phyloP scores from a whole-genome alignment of 2,797 vertebrate species.

The Trachurus trachurus region DNA sequence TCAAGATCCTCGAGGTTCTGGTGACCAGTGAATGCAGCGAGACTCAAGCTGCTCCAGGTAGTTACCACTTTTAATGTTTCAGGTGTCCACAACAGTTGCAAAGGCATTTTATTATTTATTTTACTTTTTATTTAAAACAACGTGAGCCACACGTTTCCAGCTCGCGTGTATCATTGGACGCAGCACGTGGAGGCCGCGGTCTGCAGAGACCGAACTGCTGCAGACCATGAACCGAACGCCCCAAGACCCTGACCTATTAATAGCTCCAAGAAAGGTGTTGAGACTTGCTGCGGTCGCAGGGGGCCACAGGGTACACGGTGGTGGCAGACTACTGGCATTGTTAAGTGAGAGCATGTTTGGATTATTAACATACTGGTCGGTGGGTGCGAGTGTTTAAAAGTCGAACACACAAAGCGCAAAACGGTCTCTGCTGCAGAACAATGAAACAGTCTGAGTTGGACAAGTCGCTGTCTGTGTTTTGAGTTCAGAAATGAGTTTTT shows the following conservation, averaged over 20 bases:
- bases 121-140: too few species aligned
- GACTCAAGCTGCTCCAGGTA: constrained; percentile 95
- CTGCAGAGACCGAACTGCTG: constrained; percentile 21
- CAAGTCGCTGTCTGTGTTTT: not conserved
- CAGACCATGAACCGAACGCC: constrained; percentile 32
- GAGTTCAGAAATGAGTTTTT: not conserved
- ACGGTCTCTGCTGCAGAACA: not conserved
- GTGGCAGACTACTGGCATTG: constrained; percentile 2
- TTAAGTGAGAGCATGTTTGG: not conserved
- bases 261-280: constrained; percentile 45
- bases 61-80: not conserved
- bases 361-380: not conserved
- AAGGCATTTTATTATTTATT: too few species aligned
- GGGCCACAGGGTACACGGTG: not conserved
- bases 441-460: not conserved
- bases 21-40: constrained; percentile 95
- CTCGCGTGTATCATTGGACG: constrained; percentile 7
- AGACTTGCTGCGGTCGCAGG: constrained; percentile 44
- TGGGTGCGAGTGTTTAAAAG: too few species aligned
- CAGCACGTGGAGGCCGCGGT: constrained; percentile 13
- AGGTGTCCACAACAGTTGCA: not conserved
- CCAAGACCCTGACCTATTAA: constrained; percentile 54
- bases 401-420: too few species aligned
- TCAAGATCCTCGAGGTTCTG: constrained; percentile 93
- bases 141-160: too few species aligned